These are phyloP conservation scores for Platichthys flesus DNA, from an alignment of 2,113 vertebrate species.

Conservation along the genomic window DNA sequence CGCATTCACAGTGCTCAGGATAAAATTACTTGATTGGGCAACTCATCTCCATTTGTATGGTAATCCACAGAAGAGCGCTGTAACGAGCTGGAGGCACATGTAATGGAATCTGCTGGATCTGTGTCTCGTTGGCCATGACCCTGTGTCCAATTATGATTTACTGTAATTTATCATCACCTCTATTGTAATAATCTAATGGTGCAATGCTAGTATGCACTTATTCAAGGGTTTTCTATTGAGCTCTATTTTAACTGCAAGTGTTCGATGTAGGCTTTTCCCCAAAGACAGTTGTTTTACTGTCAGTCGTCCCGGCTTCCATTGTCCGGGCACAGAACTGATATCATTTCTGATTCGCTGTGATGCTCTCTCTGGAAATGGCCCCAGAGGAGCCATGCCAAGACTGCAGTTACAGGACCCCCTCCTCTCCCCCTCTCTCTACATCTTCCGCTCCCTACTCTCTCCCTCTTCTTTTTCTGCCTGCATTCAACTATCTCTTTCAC, in stretches of 20 bases:
- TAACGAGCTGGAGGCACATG: slow-evolving; percentile 24
- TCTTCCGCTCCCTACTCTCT: slow-evolving; percentile 4
- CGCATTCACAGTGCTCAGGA: slow-evolving; percentile 42
- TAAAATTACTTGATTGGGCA: slow-evolving; percentile 65
- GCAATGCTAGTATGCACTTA: slow-evolving; percentile 13
- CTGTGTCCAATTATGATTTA: slow-evolving; percentile 38
- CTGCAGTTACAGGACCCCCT: slow-evolving; percentile 56
- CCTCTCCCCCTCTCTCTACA: neutral
- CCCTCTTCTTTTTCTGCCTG: slow-evolving; percentile 1
- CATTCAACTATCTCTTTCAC: slow-evolving; percentile 1
- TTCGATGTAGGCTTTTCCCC: slow-evolving; percentile 10
- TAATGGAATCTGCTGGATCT: slow-evolving; percentile 60
- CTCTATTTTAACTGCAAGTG: neutral
- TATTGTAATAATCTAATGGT: slow-evolving; percentile 8
- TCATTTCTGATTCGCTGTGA: slow-evolving; percentile 57
- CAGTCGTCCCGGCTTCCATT: slow-evolving; percentile 9
- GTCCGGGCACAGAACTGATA: slow-evolving; percentile 43
- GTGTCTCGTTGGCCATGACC: slow-evolving; percentile 46
- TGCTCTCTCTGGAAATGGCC: slow-evolving; percentile 64
- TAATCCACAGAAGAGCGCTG: slow-evolving; percentile 57
- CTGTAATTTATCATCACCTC: slow-evolving; percentile 30
- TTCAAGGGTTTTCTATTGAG: neutral
- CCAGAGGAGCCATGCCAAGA: slow-evolving; percentile 67
- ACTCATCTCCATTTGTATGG: slow-evolving; percentile 70
- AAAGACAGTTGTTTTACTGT: neutral